Base-by-base conservation (phyloP, 1,140 invertebrate species). In the Pinna nobilis region DNA sequence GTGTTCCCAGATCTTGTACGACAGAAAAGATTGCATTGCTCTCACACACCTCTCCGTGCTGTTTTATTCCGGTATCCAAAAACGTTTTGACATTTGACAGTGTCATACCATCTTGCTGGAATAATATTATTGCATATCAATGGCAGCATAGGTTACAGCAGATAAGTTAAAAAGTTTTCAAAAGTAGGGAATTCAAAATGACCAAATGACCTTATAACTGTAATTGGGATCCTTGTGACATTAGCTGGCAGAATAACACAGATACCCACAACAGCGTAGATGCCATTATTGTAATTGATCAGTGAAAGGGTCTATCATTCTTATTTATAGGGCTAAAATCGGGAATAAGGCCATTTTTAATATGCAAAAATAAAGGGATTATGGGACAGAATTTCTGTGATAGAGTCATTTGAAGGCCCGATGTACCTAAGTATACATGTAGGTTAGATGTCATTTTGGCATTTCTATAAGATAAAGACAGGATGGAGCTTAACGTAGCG, bases 61-160 rank as follows among this genome's bases (percentile, higher is more conserved):
- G 50, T 35, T 32, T 51, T 15, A 70, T 59, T 20, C 67, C 67
- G 1, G 57, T 50, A 4, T 75, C 73, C 28, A 75, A 47, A 2
- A 44, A 39, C 11, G 32, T 32, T 49, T 70, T 75, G 9, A 70
- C 67, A 59, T 75, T 37, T 18, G 18, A 33, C 28, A 75, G 60
- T 23, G 60, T 75, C 18, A 75, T 41, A 41, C 73, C 69, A 20
- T 75, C 73, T 28, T 74, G 53, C 71, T 74, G 39, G 18, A 11
- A 71, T 28, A 47, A 69, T 18, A 44, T 57, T 11, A 37, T 9
- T 32, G 3, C 18, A 15, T 50, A 50, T 35, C 33, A 50, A 63
- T 20, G n/a, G n/a, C 28, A 41, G n/a, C 30, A 61, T 23, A 61
- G 18, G 28, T 15, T 9, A 44, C 39, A 44, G n/a, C 9, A 44